These are phyloP conservation scores for Sympetrum striolatum DNA, from an alignment of 2,888 invertebrate species.

Conservation along the genomic window DNA sequence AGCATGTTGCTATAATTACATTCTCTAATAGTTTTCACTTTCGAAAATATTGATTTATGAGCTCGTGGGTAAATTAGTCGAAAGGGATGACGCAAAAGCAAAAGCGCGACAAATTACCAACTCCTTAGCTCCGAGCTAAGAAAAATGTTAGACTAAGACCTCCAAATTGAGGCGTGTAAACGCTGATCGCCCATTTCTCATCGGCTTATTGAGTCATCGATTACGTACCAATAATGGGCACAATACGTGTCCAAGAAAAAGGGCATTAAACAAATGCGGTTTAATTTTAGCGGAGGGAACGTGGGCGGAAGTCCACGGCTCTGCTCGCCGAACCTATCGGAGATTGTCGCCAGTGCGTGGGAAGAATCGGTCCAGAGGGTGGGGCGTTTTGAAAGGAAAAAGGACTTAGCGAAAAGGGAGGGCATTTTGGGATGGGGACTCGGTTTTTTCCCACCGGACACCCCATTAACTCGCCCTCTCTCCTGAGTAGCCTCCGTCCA, in stretches of 20 bases:
- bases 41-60: no score
- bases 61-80: no score
- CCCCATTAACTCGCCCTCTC: neutral
- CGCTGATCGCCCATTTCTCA: neutral
- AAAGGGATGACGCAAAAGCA: neutral
- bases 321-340: neutral
- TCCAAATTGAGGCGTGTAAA: neutral
- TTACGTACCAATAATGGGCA: neutral
- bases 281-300: neutral
- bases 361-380: neutral
- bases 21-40: no score
- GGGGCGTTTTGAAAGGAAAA: neutral
- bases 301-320: neutral
- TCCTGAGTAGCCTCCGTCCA: neutral
- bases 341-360: neutral
- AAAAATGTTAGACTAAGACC: neutral
- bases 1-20: no score
- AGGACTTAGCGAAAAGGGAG: neutral
- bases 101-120: neutral
- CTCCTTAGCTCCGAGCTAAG: neutral
- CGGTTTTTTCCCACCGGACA: constrained; percentile 2
- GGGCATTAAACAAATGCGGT: neutral
- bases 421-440: neutral
- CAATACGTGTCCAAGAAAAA: neutral
- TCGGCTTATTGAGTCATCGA: neutral